phyloP scores from a whole-genome alignment of 2,888 invertebrate genomes.

The Caradrina kadenii region DNA sequence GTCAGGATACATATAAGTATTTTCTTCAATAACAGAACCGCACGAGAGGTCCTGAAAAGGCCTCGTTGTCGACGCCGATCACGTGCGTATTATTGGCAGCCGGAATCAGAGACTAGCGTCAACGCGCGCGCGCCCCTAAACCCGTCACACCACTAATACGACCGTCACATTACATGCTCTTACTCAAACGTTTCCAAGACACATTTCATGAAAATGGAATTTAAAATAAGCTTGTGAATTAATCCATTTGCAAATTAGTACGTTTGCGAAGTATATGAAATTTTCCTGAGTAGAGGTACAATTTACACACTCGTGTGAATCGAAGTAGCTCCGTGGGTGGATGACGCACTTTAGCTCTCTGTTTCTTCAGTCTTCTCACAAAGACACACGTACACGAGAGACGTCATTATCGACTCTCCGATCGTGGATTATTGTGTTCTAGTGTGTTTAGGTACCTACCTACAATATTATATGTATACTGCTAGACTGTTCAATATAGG shows the following conservation, averaged over 20 bases:
- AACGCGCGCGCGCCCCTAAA: conserved; percentile 69
- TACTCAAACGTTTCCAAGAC: conserved; percentile 23
- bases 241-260: conserved; percentile 54
- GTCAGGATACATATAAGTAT: conserved; percentile 68
- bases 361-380: conserved; percentile 69
- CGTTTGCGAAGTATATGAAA: conserved; percentile 23
- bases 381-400: conserved; percentile 77
- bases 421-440: conserved; percentile 76
- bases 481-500: not conserved
- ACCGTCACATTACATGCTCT: conserved; percentile 43
- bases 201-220: conserved; percentile 42
- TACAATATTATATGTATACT: conserved; percentile 47
- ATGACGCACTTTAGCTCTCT: conserved; percentile 57
- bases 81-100: conserved; percentile 88
- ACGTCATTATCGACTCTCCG: conserved; percentile 78
- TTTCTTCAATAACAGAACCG: conserved; percentile 77
- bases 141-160: conserved; percentile 63
- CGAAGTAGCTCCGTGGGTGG: conserved; percentile 53
- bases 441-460: conserved; percentile 64
- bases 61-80: conserved; percentile 74
- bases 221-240: conserved; percentile 45
- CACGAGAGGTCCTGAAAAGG: conserved; percentile 70
- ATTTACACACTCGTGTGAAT: conserved; percentile 33
- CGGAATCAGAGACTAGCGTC: conserved; percentile 82
- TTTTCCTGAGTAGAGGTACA: conserved; percentile 37